These are phyloP conservation scores for Agelas oroides DNA, from an alignment of 37 sponge, comb jelly and placozoan genomes.

Conservation along the genomic window DNA sequence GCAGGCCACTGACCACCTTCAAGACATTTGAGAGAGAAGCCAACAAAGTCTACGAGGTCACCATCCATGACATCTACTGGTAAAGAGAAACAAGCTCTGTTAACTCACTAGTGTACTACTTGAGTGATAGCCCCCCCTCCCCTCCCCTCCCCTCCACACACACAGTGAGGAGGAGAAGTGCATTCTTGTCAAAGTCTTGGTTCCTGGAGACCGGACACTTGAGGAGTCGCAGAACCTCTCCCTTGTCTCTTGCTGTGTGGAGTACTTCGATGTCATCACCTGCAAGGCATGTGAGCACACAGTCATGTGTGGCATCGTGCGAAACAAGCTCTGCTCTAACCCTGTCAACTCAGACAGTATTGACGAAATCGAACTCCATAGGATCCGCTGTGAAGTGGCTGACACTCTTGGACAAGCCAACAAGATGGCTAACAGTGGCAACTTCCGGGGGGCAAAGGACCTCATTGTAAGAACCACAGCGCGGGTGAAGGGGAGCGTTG, in stretches of 20 bases:
- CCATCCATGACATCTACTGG: constrained; percentile 92
- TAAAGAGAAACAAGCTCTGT: background rate
- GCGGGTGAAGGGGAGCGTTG: constrained; percentile 39
- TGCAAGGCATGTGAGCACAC: constrained; percentile 21
- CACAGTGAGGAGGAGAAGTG: constrained; percentile 88
- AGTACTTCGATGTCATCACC: constrained; percentile 77
- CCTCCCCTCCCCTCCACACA: background rate
- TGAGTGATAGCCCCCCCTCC: too few species aligned
- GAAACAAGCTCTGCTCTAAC: constrained; percentile 27
- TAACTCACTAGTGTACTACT: background rate
- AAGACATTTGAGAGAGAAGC: constrained; percentile 45
- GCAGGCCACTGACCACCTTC: constrained; percentile 70
- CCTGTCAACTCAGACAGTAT: constrained; percentile 40
- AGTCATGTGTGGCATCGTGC: constrained; percentile 34
- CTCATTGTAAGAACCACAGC: constrained; percentile 25
- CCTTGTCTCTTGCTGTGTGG: constrained; percentile 58
- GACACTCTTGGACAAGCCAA: constrained; percentile 60
- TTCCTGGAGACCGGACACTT: constrained; percentile 20
- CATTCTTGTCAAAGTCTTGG: constrained; percentile 61
- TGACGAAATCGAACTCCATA: constrained; percentile 69
- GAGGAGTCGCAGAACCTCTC: constrained; percentile 28
- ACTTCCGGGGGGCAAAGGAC: constrained; percentile 67
- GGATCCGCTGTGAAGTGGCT: constrained; percentile 66
- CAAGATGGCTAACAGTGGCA: constrained; percentile 56
- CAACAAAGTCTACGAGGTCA: constrained; percentile 56